These are phyloP conservation scores for Parelbella ahira DNA, from an alignment of 2,888 invertebrate species.

Conservation along the genomic window DNA sequence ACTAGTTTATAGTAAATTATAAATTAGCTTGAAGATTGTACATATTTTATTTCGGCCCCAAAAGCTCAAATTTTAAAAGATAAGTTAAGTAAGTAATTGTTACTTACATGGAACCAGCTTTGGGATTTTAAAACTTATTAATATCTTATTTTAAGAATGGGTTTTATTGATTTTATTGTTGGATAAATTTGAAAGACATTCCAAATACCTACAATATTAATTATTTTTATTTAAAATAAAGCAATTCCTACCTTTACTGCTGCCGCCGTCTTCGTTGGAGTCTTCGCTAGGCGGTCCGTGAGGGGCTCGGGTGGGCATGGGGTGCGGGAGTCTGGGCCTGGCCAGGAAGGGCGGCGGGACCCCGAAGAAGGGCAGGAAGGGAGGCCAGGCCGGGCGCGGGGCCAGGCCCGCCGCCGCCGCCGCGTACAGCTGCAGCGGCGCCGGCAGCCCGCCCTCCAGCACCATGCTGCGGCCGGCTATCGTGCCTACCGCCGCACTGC, in stretches of 20 bases:
- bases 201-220: no score
- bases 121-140: no score
- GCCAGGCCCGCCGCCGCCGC: conserved; percentile 83
- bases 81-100: no score
- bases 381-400: conserved; percentile 81
- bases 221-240: no score
- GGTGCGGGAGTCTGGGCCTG: conserved; percentile 64
- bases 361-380: conserved; percentile 81
- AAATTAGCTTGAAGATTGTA: no score
- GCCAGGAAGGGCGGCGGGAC: conserved; percentile 81
- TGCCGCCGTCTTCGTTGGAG: conserved; percentile 77
- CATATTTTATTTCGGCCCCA: no score
- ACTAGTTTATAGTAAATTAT: no score
- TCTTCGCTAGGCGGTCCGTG: conserved; percentile 79
- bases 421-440: conserved; percentile 85
- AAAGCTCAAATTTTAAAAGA: no score
- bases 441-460: conserved; percentile 84
- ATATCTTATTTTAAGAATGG: no score
- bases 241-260: conserved; percentile 78
- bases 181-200: no score
- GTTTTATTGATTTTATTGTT: no score
- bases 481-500: conserved; percentile 53
- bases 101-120: no score
- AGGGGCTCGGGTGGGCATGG: conserved; percentile 62
- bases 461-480: conserved; percentile 79